Evolutionary conservation across 1,140 invertebrate species (phyloP), one percentile per base, ranked within the genome.

Genomic region (Neotoxoptera formosana): DNA sequence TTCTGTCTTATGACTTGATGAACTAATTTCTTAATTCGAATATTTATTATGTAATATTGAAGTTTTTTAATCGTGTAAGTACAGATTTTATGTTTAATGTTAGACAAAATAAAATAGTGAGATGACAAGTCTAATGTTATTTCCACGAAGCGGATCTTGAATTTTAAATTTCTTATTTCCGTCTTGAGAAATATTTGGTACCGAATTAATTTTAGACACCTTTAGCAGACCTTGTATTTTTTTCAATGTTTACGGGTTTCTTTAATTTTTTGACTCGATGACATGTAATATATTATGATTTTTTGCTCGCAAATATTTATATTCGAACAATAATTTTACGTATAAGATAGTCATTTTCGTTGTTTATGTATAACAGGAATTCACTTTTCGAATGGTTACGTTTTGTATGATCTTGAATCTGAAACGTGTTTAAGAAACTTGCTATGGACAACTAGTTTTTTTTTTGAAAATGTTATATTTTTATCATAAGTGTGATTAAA

Each of bases 341-440:
- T 30, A 41, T 41, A 11, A 47, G 25, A 47, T 25, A 30, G 25
- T 45, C 2, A 47, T 17, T 84, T 41, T 36, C 21, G 21, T 41
- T 41, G 36, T 25, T 23, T 84, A 41, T 41, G 21, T 84, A 6
- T 17, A 88, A 88, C 45, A 34, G 47, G 86, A 48, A 88, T 88
- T 88, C 4, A 7, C 30, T 87, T 47, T 87, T 47, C 41, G 9
- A 20, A 87, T 47, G 30, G 30, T 88, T 48, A 51, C 0, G 30
- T 3, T 34, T 21, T 17, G 51, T 53, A 47, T n/a, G 53, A 90
- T 90, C 53, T 90, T 90, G 89, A 90, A 41, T 90, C 36, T 14
- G 1, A 90, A 90, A 90, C 89, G 89, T 67, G 89, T 90, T 90
- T 56, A 90, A 67, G 67, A 45, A 90, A 67, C 53, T 45, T 30